These are phyloP conservation scores for Drosophila sproati DNA, from an alignment of 1,140 invertebrate genomes.

Conservation along the genomic window DNA sequence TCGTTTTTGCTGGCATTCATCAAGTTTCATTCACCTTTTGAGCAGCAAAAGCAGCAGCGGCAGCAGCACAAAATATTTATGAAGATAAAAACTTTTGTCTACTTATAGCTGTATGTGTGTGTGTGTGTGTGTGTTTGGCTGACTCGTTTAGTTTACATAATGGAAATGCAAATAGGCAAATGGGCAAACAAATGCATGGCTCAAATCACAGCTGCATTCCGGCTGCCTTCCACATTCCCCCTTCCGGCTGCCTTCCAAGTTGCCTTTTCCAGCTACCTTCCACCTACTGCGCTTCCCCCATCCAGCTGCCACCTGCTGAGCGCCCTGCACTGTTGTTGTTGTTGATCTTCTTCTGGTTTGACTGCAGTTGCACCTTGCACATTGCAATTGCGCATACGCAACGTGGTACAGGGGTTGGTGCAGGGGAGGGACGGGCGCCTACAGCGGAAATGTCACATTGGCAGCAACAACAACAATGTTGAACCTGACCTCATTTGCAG, in stretches of 20 bases:
- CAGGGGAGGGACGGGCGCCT: background rate
- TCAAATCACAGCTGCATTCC: slow-evolving; percentile 19
- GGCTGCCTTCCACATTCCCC: background rate
- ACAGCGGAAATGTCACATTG: slow-evolving; percentile 24
- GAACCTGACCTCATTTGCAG: slow-evolving; percentile 69
- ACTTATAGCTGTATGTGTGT: background rate
- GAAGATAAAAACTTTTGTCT: slow-evolving; percentile 31
- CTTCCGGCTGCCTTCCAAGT: too few relatives aligned
- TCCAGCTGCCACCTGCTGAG: too few relatives aligned
- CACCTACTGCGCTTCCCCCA: too few relatives aligned
- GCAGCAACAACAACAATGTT: slow-evolving; percentile 32
- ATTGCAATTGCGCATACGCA: slow-evolving; percentile 23
- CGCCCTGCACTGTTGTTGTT: background rate
- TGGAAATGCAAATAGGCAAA: slow-evolving; percentile 28
- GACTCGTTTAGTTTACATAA: slow-evolving; percentile 45
- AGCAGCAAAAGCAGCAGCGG: slow-evolving; percentile 16
- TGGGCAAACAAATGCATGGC: slow-evolving; percentile 25
- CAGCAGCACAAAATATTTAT: slow-evolving; percentile 14
- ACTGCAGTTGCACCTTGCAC: slow-evolving; percentile 34
- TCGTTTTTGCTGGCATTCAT: slow-evolving; percentile 73
- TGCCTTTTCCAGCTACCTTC: too few relatives aligned
- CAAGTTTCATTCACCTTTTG: slow-evolving; percentile 82
- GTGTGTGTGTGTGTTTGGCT: background rate
- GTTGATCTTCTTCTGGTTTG: slow-evolving; percentile 18
- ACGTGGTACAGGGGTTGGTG: background rate